Base-by-base conservation (phyloP, 2,888 invertebrate genomes). In the Sminthurinus aureus region DNA sequence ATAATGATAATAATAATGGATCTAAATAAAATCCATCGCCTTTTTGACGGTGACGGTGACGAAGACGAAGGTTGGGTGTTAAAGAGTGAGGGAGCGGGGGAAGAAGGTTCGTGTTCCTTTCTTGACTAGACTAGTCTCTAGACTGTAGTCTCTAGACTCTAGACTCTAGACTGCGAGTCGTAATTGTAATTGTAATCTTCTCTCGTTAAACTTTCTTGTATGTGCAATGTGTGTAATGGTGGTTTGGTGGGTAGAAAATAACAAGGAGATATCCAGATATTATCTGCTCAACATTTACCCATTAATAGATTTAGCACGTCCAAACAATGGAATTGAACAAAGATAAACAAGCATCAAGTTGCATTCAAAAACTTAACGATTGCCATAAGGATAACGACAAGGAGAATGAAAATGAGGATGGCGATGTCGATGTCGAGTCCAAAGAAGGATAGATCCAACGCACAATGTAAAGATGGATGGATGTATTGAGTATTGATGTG, bases 301-400 rank as follows among this genome's bases (percentile, higher is more conserved):
- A 76, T 76, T 76, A 76, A 58, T 58, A 76, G 58, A 76, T 76
- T 76, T 76, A 58, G 76, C 76, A 76, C 76, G 76, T 76, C 76
- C 76, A 20, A 51, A 76, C 76, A 76, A 76, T 51, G 58, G 76
- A 58, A 58, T 76, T 38, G 52, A 76, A 76, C 76, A 76, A 76
- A 76, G 76, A 52, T 76, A 76, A 76, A 76, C 76, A 76, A 76
- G 76, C 50, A 52, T 58, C 52, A 22, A 73, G 58, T 38, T 38
- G 58, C 58, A 58, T 58, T 58, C 38, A 58, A 58, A 58, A 71
- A 76, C 58, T 76, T 76, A 76, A 76, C 76, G 76, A 76, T 76
- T 4, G 38, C 38, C 38, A 38, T 38, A 38, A 38, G 3, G 38
- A 38, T 38, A 38, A 38, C 3, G 38, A 38, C 38, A 38, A 38